Percentiles rank a stretch among this genome's conserved stretches.
Evolutionary conservation across 2,888 invertebrate genomes (phyloP).

Genomic region (Epistrophe eligans): DNA sequence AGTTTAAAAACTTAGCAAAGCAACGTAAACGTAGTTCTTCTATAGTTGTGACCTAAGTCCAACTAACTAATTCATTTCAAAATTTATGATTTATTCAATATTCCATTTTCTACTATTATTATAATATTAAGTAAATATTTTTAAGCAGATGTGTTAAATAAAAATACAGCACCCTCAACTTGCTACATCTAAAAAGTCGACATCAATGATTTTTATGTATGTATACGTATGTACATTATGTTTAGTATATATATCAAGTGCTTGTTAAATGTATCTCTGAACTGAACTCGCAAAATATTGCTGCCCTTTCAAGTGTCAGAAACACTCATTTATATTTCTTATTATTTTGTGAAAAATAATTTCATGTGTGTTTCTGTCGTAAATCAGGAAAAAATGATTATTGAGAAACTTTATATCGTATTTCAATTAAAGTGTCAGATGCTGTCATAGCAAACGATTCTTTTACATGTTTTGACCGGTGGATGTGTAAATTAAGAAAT

Average conservation of each 20-base stretch:
- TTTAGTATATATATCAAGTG: too few species aligned
- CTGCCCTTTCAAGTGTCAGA: conserved; percentile 11
- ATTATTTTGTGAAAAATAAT: not conserved
- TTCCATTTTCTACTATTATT: too few species aligned
- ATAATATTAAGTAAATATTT: too few species aligned
- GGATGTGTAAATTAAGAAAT: not conserved
- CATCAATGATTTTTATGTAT: not conserved
- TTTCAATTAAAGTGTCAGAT: conserved; percentile 10
- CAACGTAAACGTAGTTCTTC: too few species aligned
- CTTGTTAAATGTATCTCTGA: conserved; percentile 21
- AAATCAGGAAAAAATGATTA: not conserved
- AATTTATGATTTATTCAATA: too few species aligned
- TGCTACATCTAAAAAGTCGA: not conserved
- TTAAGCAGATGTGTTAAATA: too few species aligned
- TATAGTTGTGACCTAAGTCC: too few species aligned
- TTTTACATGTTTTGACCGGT: not conserved
- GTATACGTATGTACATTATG: not conserved
- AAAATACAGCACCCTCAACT: not conserved
- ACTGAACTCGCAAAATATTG: conserved; percentile 5
- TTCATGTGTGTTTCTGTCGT: conserved; percentile 7
- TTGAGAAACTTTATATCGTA: not conserved
- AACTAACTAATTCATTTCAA: too few species aligned
- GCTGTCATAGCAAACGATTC: not conserved
- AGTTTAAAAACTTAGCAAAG: too few species aligned
- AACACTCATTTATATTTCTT: conserved; percentile 17